phyloP scores from a whole-genome alignment of 2,113 vertebrate genomes.

The Cathartes aura region DNA sequence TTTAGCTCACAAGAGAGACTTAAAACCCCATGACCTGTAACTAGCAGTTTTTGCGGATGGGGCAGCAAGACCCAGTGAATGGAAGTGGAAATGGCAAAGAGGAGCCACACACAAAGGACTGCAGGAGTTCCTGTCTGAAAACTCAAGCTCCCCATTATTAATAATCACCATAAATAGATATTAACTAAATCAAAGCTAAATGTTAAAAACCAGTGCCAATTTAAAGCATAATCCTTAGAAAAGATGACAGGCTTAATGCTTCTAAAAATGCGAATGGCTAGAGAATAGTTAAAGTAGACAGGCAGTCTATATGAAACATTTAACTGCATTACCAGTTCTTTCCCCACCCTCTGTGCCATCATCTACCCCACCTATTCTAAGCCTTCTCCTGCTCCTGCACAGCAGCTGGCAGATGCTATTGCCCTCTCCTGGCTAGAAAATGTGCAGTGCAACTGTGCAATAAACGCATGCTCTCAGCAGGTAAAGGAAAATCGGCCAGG shows the following conservation, averaged over 20 bases:
- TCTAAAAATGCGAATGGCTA: not conserved
- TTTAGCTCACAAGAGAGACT: not conserved
- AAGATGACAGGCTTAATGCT: not conserved
- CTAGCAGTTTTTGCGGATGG: not conserved
- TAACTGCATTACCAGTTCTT: not conserved
- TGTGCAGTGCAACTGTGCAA: not conserved
- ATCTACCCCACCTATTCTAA: not conserved
- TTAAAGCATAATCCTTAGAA: not conserved
- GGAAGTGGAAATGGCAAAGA: not conserved
- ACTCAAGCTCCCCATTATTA: not conserved
- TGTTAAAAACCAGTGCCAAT: not conserved
- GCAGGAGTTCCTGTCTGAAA: not conserved
- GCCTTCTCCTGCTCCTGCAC: not conserved
- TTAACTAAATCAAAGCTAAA: not conserved
- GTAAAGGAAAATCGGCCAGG: not conserved
- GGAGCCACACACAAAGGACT: not conserved
- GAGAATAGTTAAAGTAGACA: not conserved
- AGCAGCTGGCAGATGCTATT: not conserved
- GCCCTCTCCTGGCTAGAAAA: slow-evolving; percentile 23
- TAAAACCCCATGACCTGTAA: not conserved
- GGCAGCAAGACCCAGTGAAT: not conserved
- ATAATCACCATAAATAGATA: not conserved
- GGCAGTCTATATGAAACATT: not conserved
- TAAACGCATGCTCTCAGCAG: accelerated
- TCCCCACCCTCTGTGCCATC: not conserved